Conservation (phyloP, 2,797 vertebrate species). For the Karalla daura region DNA sequence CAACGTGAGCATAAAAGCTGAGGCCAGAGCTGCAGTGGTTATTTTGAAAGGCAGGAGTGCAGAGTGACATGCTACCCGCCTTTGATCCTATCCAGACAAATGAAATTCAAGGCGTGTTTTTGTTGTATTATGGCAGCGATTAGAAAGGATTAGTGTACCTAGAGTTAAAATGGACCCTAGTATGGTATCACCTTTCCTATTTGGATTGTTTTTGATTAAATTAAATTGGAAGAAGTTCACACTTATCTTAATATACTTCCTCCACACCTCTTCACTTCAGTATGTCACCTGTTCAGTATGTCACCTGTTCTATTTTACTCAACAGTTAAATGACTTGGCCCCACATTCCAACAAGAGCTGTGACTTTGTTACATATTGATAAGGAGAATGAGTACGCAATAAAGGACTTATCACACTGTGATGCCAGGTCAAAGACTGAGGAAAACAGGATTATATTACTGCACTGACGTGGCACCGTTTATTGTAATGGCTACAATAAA, state of each 20-base stretch:
- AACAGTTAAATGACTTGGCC: conserved; percentile 59
- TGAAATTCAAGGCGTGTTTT: conserved; percentile 14
- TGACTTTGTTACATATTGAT: conserved; percentile 45
- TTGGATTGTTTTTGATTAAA: not conserved
- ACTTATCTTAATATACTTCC: conserved; percentile 27
- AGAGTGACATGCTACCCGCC: not conserved
- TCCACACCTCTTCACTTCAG: not conserved
- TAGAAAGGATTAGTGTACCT: too few relatives aligned
- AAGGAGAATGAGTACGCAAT: conserved; percentile 1
- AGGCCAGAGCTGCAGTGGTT: not conserved
- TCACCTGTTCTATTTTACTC: not conserved
- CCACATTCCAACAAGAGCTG: conserved; percentile 16
- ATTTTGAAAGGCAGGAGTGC: not conserved
- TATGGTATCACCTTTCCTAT: too few relatives aligned
- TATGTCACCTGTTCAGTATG: not conserved
- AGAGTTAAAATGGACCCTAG: too few relatives aligned
- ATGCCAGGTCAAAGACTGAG: not conserved
- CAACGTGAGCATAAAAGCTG: conserved; percentile 19
- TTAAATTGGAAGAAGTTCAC: not conserved
- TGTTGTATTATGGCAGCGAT: not conserved
- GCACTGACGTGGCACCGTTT: not conserved
- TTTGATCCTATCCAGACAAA: conserved; percentile 3
- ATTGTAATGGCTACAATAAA: conserved; percentile 2
- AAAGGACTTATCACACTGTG: not conserved
- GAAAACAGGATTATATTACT: conserved; percentile 7